phyloP scores from a whole-genome alignment of 1,140 invertebrate genomes.

The Leptoteleia sp. region DNA sequence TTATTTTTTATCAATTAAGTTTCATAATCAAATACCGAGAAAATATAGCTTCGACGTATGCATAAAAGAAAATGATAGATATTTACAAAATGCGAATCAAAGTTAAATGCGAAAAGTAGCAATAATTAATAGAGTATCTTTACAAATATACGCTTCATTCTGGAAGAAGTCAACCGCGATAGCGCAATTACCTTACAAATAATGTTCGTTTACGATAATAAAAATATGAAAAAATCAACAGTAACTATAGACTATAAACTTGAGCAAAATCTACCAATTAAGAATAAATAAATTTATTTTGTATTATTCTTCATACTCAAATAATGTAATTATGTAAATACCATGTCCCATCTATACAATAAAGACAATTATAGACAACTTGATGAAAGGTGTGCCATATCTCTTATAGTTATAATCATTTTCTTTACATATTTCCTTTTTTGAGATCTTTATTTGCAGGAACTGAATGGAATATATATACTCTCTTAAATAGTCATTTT shows the following conservation, averaged over 20 bases:
- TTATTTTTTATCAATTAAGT: no score
- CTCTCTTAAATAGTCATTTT: constrained; percentile 2
- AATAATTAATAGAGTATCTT: neutral
- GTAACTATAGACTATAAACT: constrained; percentile 13
- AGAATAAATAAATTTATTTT: neutral
- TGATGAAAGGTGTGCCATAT: constrained; percentile 1
- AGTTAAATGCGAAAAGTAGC: constrained; percentile 7
- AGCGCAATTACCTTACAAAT: neutral
- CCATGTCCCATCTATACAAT: neutral
- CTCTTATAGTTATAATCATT: constrained; percentile 3
- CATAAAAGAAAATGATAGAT: constrained; percentile 1
- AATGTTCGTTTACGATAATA: constrained; percentile 12
- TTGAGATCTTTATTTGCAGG: constrained; percentile 43
- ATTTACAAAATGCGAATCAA: constrained; percentile 18
- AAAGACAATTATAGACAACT: constrained; percentile 4
- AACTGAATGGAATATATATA: constrained; percentile 40
- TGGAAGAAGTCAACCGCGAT: constrained; percentile 22
- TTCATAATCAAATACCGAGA: neutral
- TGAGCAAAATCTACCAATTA: constrained; percentile 25
- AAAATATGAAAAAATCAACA: constrained; percentile 30
- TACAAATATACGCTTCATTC: constrained; percentile 8
- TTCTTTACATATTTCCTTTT: constrained; percentile 15
- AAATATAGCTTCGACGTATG: constrained; percentile 13
- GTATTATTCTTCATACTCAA: neutral
- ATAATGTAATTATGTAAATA: neutral